Evolutionary conservation across 2,888 invertebrate species (phyloP).

Genomic region (Sepioteuthis lessoniana): DNA sequence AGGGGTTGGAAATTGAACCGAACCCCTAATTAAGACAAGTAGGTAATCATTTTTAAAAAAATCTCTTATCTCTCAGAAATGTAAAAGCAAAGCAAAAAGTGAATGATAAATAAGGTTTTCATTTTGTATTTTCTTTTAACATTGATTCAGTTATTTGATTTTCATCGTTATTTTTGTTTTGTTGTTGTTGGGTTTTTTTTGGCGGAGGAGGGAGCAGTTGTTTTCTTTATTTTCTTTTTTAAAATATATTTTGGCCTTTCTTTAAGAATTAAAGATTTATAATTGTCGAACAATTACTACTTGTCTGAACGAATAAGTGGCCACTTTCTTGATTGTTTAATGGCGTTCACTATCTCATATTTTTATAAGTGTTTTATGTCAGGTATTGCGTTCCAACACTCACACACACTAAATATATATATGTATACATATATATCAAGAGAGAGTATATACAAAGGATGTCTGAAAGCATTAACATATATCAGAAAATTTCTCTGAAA

Average conservation of each 20-base stretch:
- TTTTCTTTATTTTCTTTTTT: background rate
- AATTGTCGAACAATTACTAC: constrained; percentile 33
- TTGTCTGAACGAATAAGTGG: background rate
- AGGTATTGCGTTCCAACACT: too few relatives aligned
- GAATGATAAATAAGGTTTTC: background rate
- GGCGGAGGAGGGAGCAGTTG: too few relatives aligned
- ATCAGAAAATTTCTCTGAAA: too few relatives aligned
- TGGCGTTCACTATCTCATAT: background rate
- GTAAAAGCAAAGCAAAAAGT: background rate
- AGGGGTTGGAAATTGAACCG: constrained; percentile 33
- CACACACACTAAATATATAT: too few relatives aligned
- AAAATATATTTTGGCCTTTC: background rate
- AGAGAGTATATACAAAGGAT: too few relatives aligned
- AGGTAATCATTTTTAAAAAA: background rate
- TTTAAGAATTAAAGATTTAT: constrained; percentile 33
- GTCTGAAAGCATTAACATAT: too few relatives aligned
- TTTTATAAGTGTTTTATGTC: too few relatives aligned
- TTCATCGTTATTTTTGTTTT: too few relatives aligned
- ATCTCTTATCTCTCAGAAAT: background rate
- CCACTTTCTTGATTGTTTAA: constrained; percentile 33
- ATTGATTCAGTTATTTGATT: background rate
- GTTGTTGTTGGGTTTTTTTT: background rate
- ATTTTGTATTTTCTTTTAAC: background rate
- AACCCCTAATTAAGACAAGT: constrained; percentile 8
- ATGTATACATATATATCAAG: too few relatives aligned